These are phyloP conservation scores for Erythrolamprus reginae DNA, from an alignment of 2,113 vertebrate genomes.

Conservation along the genomic window DNA sequence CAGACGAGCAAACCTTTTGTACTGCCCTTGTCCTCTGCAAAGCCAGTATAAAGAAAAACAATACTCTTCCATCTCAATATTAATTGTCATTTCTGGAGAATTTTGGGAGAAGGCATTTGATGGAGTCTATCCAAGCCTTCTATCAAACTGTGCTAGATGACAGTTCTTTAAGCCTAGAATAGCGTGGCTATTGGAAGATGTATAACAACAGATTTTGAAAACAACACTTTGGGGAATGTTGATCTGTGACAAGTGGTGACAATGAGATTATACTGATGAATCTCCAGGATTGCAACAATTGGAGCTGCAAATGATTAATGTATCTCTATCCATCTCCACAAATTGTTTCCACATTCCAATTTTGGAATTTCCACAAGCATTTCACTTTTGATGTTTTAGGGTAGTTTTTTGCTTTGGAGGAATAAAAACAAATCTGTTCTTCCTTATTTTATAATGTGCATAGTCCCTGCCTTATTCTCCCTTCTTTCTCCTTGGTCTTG, in stretches of 20 bases:
- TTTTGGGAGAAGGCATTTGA: neutral
- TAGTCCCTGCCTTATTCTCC: neutral
- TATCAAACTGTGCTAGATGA: neutral
- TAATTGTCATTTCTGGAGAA: neutral
- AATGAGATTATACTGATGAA: neutral
- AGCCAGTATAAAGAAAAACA: neutral
- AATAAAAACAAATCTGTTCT: neutral
- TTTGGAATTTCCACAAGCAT: neutral
- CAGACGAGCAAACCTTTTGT: neutral
- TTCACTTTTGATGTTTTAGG: neutral
- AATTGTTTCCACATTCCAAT: neutral
- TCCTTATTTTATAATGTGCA: neutral
- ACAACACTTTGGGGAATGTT: neutral
- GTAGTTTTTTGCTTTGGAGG: neutral
- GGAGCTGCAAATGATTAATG: neutral
- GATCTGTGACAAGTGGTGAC: neutral
- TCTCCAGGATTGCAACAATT: neutral
- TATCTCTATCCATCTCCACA: neutral
- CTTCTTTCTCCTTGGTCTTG: neutral
- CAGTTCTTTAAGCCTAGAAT: neutral
- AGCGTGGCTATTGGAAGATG: neutral
- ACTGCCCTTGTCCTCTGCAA: neutral
- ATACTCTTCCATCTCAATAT: neutral
- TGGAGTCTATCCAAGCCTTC: neutral
- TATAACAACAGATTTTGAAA: neutral